Evolutionary conservation across 2,888 invertebrate genomes (phyloP), one percentile per base, ranked within the genome.

Genomic region (Heliothis peltigera): DNA sequence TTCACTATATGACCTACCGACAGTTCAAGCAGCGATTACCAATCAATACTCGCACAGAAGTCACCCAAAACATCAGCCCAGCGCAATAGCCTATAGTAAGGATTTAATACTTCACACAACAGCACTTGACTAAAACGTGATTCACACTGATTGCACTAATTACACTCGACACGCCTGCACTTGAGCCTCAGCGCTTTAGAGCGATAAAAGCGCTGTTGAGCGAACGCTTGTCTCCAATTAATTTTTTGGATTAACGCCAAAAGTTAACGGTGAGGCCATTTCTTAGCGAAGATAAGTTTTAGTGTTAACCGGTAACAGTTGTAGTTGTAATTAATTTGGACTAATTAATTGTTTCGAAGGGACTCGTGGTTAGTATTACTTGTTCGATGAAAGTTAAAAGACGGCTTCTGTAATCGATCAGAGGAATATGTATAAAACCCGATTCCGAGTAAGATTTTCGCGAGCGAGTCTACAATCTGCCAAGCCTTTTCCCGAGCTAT

Each of bases 231-330:
- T 87, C 87, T 84, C 86, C 91, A 91, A 92, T 93, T 92, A 92
- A 84, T 91, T 92, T 92, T 93, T 92, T 92, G 92, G 92, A 88
- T 88, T 88, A 85, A 77, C 77, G 91, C 92, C 92, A 92, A 92
- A 87, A 78, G 85, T 79, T 82, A 81, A 78, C 76, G 62, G 69
- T 35, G 73, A 75, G 74, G 77, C 68, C 53, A 67, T 80, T 77
- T 69, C 78, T 69, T 76, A 67, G 64, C 22, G 18, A 1, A 58
- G 72, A 75, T 70, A 75, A 70, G 72, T 70, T 73, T 75, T 56
- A 64, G 64, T 72, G 70, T 49, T 64, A 73, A 73, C 52, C 28
- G 28, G 55, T 47, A 55, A 18, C 54, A 52, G 64, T 58, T 52
- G 46, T 48, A 25, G 17, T 7, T 55, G 47, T 60, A 21, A 70